A percentile compares a stretch with the other conserved stretches of the same genome.
Conservation (phyloP, 2,888 invertebrate species). For the Mystacides longicornis region DNA sequence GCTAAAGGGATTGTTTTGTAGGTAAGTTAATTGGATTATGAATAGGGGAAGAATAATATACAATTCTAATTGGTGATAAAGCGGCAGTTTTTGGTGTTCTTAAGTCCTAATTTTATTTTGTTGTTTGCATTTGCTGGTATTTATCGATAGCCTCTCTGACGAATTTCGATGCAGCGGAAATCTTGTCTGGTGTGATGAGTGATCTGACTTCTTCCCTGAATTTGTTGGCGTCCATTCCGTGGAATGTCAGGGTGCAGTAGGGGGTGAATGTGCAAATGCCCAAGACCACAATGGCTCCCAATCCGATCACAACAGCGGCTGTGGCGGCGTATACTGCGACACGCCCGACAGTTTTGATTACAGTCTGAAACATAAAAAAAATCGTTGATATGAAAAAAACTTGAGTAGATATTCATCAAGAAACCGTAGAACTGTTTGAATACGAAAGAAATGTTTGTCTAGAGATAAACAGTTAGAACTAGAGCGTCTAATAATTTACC, state of each 20-base stretch:
- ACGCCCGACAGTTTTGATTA: conserved; percentile 14
- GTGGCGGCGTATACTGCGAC: conserved; percentile 36
- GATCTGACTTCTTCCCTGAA: conserved; percentile 47
- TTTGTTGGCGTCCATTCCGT: conserved; percentile 33
- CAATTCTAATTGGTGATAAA: no score
- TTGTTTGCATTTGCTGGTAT: conserved; percentile 33
- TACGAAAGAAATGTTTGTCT: no score
- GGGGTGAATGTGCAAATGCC: conserved; percentile 57
- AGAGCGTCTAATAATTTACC: no score
- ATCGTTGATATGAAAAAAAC: neutral
- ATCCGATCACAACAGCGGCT: conserved; percentile 35
- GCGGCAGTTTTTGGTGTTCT: no score
- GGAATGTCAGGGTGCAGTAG: conserved; percentile 52
- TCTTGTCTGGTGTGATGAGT: conserved; percentile 50
- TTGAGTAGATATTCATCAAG: neutral
- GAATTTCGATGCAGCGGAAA: conserved; percentile 51
- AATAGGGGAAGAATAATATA: no score
- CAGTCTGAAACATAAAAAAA: conserved; percentile 18
- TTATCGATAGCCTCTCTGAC: conserved; percentile 56
- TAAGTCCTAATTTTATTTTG: no score
- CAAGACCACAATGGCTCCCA: conserved; percentile 48
- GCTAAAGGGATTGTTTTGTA: no score
- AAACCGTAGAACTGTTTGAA: no score
- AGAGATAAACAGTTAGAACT: no score
- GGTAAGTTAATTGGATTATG: no score